Base-by-base conservation (phyloP, 2,113 vertebrate species). In the Choloepus hoffmanni region DNA sequence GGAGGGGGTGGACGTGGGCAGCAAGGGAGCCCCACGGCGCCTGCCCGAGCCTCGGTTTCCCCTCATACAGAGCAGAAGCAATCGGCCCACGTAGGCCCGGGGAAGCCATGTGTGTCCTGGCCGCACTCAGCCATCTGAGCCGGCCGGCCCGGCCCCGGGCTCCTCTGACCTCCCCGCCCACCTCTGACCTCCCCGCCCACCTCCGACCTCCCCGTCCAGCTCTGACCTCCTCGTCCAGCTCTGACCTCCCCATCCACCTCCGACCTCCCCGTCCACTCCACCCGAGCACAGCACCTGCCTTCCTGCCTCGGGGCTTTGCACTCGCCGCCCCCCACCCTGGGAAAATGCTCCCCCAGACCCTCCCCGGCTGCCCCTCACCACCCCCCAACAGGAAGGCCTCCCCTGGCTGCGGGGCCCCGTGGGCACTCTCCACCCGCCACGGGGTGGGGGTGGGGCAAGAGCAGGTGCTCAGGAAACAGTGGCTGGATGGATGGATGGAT, bases 1-100 rank as follows among this genome's bases (percentile, higher is more conserved):
- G n/a, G 12, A 63, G 24, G 6, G 4, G 16, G 77, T 23, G 30
- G 62, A 28, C 0, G 9, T 40, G 58, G 8, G 7, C 1, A 0
- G 16, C 16, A 45, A 3, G 33, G 16, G 24, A 2, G 3, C 24
- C 23, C 43, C 65, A 2, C 23, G 14, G n/a, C 2, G 0, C 28
- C 40, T 48, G 43, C 45, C 11, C 3, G n/a, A 53, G 78, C 70
- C 70, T 58, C 43, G 58, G 53, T 77, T 70, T 63, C 43, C 60
- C 24, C 30, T 45, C 4, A 18, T 1, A 16, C 81, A 68, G 50
- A 55, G 13, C 5, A 9, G 19, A 24, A 45, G 45, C 78, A 26
- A 40, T 5, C 18, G 76, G 33, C 43, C 73, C 4, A 1, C 3
- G 4, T 14, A 82, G 10, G 28, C 55, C 14, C 3, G 15, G 28